A percentile compares a stretch with the other conserved stretches of the same genome.
Conservation (phyloP, 2,797 vertebrate genomes). For the Pitangus sulphuratus region DNA sequence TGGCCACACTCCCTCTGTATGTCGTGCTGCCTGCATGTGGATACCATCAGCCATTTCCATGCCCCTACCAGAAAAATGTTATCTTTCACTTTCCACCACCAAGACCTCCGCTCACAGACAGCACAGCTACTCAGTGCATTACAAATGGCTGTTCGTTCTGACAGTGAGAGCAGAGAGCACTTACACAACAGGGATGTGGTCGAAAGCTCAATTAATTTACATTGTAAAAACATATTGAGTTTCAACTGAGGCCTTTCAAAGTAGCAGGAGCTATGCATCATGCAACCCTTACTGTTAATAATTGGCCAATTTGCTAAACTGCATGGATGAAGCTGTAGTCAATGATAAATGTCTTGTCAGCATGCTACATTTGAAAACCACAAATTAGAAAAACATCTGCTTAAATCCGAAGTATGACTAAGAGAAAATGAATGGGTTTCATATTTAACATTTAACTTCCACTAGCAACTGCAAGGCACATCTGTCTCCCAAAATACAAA, state of each 20-base stretch:
- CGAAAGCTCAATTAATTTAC: conserved; percentile 47
- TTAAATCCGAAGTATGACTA: conserved; percentile 65
- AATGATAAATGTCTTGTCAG: conserved; percentile 66
- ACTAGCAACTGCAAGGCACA: conserved; percentile 60
- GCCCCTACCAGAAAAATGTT: neutral
- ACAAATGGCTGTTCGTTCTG: neutral
- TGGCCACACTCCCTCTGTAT: accelerated
- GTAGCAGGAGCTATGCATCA: conserved; percentile 50
- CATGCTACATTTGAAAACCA: conserved; percentile 63
- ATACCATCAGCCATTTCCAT: neutral
- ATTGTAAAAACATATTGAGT: conserved; percentile 54
- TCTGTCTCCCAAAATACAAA: conserved; percentile 53
- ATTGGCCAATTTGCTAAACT: conserved; percentile 59
- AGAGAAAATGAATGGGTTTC: conserved; percentile 73
- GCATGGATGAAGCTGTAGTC: conserved; percentile 53
- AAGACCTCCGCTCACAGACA: neutral
- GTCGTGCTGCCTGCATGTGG: neutral
- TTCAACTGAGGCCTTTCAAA: conserved; percentile 60
- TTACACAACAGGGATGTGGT: neutral
- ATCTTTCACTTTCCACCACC: neutral
- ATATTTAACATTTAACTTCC: conserved; percentile 52
- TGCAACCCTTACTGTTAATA: conserved; percentile 36
- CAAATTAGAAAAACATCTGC: conserved; percentile 68
- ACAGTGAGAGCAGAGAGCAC: neutral
- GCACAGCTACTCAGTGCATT: neutral